Evolutionary conservation across 2,797 vertebrate genomes (phyloP), one percentile per base, ranked within the genome.

Genomic region (Notolepis coatsorum): DNA sequence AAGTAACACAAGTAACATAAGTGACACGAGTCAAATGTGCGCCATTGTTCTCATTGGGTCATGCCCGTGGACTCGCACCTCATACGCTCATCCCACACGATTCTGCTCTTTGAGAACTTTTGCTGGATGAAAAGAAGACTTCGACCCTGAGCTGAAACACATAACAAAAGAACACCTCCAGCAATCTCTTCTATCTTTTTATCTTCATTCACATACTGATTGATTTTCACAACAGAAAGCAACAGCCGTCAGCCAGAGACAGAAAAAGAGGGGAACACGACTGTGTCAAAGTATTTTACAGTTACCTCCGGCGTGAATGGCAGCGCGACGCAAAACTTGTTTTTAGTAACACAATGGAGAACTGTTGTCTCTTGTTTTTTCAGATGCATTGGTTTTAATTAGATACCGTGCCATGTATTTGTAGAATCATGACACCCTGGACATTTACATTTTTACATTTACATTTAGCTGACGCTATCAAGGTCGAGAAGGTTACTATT

Each of bases 191-290:
- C 12, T 30, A 23, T 58, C 31, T 27, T 23, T 15, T 17, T 64
- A 66, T 67, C 43, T 55, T 54, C 15, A 45, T 55, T 54, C 15
- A 23, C 37, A 21, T 35, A 9, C 31, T 13, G n/a, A 35, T 17
- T 43, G 10, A 42, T 33, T 30, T 68, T 49, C 41, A 49, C 20
- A 21, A n/a, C 23, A 61, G 7, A 13, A 35, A 35, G 8, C 9
- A 35, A 25, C 23, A 58, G 33, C 20, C 37, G 61, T 68, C 66
- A 64, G 13, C 71, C 64, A 71, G 46, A 49, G 30, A n/a, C 13
- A 15, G n/a, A 28, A 45, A 17, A 24, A 23, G 7, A 56, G 20
- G 2, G 54, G 28, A 17, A 7, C 49, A 56, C 45, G 55, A 39
- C 24, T 50, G 15, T 25, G 21, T 0, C 4, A 18, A 20, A 47